phyloP scores from a whole-genome alignment of 2,113 vertebrate genomes.

The Oncorhynchus tshawytscha region DNA sequence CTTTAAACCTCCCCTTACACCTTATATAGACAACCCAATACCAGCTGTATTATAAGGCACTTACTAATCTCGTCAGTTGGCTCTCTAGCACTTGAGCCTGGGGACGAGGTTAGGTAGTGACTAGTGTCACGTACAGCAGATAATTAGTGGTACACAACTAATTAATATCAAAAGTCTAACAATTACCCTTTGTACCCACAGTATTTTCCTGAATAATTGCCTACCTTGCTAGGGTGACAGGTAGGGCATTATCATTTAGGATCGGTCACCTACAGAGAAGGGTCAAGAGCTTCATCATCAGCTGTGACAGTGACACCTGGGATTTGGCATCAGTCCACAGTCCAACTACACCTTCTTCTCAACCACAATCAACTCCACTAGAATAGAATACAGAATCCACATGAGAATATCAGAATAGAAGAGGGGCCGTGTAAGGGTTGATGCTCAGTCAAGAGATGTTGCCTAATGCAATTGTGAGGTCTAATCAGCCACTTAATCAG shows the following conservation, averaged over 20 bases:
- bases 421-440: neutral
- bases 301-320: constrained; percentile 7
- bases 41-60: constrained; percentile 29
- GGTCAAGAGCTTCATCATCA: constrained; percentile 56
- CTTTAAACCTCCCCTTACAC: neutral
- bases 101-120: constrained; percentile 7
- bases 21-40: constrained; percentile 9
- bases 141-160: constrained; percentile 20
- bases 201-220: constrained; percentile 30
- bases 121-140: neutral
- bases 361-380: constrained; percentile 50
- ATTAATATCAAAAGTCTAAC: constrained; percentile 47
- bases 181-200: constrained; percentile 57
- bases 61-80: constrained; percentile 26
- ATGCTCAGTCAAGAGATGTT: constrained; percentile 45
- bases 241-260: constrained; percentile 33
- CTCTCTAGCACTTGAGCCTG: too few species aligned
- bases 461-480: constrained; percentile 47
- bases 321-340: constrained; percentile 15
- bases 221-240: too few species aligned
- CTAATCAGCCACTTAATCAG: constrained; percentile 70
- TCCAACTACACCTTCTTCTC: constrained; percentile 30
- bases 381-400: constrained; percentile 45
- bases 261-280: constrained; percentile 65
- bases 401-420: neutral